phyloP scores from a whole-genome alignment of 2,113 vertebrate genomes.

The Myiozetetes cayanensis region DNA sequence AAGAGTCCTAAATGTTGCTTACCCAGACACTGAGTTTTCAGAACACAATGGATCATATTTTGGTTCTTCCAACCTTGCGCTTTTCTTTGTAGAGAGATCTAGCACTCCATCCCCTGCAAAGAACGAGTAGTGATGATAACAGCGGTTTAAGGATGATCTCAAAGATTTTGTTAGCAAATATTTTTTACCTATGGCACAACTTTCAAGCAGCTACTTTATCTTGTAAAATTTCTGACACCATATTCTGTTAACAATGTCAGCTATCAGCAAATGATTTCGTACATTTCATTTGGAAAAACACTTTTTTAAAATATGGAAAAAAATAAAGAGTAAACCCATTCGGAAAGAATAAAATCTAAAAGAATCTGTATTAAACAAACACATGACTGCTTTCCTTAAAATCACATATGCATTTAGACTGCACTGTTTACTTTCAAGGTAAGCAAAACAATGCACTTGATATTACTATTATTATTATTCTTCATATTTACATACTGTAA shows the following conservation, averaged over 20 bases:
- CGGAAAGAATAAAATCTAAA: background rate
- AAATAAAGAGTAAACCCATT: background rate
- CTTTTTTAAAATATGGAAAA: background rate
- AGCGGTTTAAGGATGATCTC: slow-evolving; percentile 1
- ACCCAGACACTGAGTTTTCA: slow-evolving; percentile 87
- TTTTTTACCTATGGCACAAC: background rate
- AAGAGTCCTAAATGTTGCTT: slow-evolving; percentile 76
- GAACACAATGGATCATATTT: slow-evolving; percentile 78
- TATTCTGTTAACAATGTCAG: background rate
- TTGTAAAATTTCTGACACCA: background rate
- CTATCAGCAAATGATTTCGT: background rate
- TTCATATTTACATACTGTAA: background rate
- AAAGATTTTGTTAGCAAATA: background rate
- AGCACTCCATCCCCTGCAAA: slow-evolving; percentile 90
- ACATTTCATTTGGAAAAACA: background rate
- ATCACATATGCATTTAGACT: rapidly evolving
- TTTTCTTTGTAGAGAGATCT: slow-evolving; percentile 95
- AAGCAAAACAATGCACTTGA: background rate
- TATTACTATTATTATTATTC: background rate
- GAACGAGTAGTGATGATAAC: slow-evolving; percentile 10
- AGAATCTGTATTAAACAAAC: background rate
- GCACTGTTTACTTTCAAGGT: background rate
- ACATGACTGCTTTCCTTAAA: background rate
- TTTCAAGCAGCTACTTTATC: background rate
- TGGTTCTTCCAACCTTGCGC: slow-evolving; percentile 79